phyloP scores from a whole-genome alignment of 2,888 invertebrate species.

The Erynnis tages region DNA sequence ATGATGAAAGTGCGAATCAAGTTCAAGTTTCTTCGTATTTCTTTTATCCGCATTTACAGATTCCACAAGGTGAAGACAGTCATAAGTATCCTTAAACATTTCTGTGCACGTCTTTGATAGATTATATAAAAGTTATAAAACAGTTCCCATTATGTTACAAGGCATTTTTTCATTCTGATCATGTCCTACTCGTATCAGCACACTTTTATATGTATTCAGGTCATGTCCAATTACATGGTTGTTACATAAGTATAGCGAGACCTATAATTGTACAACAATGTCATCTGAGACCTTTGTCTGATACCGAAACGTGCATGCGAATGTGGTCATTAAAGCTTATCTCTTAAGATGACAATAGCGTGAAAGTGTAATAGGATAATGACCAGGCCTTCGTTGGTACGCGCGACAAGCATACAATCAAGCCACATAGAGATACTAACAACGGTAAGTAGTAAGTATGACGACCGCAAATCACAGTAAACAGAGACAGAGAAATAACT shows the following conservation, averaged over 20 bases:
- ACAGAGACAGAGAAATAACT: slow-evolving; percentile 5
- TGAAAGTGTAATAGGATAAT: slow-evolving; percentile 9
- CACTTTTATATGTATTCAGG: slow-evolving; percentile 43
- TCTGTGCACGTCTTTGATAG: not conserved
- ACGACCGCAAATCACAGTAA: slow-evolving; percentile 15
- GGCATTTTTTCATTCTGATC: slow-evolving; percentile 40
- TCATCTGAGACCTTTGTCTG: slow-evolving; percentile 12
- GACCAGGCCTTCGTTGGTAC: slow-evolving; percentile 1
- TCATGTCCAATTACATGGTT: slow-evolving; percentile 32
- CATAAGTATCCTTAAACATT: not conserved
- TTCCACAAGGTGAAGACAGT: not conserved
- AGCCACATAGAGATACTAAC: not conserved
- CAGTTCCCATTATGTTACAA: slow-evolving; percentile 15
- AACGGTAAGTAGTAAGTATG: slow-evolving; percentile 3
- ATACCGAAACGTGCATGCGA: not conserved
- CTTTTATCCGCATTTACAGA: not conserved
- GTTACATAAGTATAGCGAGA: slow-evolving; percentile 38
- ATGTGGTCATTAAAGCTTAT: slow-evolving; percentile 7
- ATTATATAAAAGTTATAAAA: slow-evolving; percentile 34
- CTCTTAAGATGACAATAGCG: slow-evolving; percentile 8
- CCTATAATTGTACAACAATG: slow-evolving; percentile 17
- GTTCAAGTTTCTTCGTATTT: not conserved
- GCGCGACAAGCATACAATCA: not conserved
- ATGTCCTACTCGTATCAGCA: slow-evolving; percentile 26
- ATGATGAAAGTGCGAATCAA: not conserved